These are phyloP conservation scores for Apis mellifera DNA, from an alignment of 1,140 invertebrate species.

Conservation along the genomic window Amel_HAv3.1 CM009945.2:3688001-3688500, in stretches of 20 bases:
- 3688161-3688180: conserved; percentile 27
- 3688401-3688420: background rate
- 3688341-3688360: conserved; percentile 31
- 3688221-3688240: background rate
- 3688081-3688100: background rate
- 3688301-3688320: conserved; percentile 51
- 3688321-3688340: conserved; percentile 48
- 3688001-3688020: conserved; percentile 33
- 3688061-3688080: background rate
- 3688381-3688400: background rate
- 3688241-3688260: conserved; percentile 55
- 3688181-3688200: conserved; percentile 56
- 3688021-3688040: conserved; percentile 28
- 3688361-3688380: background rate
- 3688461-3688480: too few species aligned
- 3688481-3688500: background rate
- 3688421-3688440: background rate
- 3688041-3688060: conserved; percentile 3
- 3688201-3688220: conserved; percentile 50
- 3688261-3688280: conserved; percentile 13
- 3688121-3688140: conserved; percentile 13
- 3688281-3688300: conserved; percentile 58
- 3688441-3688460: background rate
- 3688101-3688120: conserved; percentile 1
- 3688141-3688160: background rate